Base-by-base conservation (phyloP, 2,113 vertebrate genomes). In the Periophthalmus modestus region DNA sequence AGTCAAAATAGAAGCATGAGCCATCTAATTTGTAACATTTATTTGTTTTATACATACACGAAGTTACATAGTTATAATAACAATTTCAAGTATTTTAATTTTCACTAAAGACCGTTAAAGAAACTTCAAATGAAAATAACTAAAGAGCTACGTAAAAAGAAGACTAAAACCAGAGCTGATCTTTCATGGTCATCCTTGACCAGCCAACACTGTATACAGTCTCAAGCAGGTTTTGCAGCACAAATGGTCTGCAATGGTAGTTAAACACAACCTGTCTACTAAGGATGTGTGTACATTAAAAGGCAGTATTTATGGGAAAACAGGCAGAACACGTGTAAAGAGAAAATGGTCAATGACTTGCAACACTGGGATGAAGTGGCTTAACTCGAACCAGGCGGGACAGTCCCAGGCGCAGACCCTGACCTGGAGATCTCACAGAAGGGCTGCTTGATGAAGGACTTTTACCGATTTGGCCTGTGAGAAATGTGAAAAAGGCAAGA, bases 371-470 rank as follows among this genome's bases (percentile, higher is more conserved):
- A 77, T 99, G 97, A 72, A 99, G 91, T 18, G 95, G 95, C 83
- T 97, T 98, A 77, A 99, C 95, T 80, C 94, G 92, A 47, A 96
- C 96, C 18, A 93, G 89, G 54, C 96, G 95, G 70, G 97, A 99
- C 69, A 98, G 92, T 74, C 97, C 97, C 0, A 98, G 94, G 4
- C 97, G 93, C 23, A 98, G 94, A 73, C 95, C 94, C 34, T 95
- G 95, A 77, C 89, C 91, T 0, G 97, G 96, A 77, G 96, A 97
- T 87, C 91, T 96, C 18, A 91, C 69, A 0, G 86, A 21, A 62
- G 77, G 23, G 52, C 72, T 71, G 73, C 84, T 82, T 18, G 77
- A 47, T 21, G 85, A 86, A 43, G 84, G 81, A 84, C 90, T 93
- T 82, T 85, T 90, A 78, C 96, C 93, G 0, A 95, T 81, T 9